Percentiles rank a stretch among this genome's conserved stretches.
These are phyloP conservation scores for Pogonocichla stellata DNA, from an alignment of 2,113 vertebrate species.

Conservation along the genomic window DNA sequence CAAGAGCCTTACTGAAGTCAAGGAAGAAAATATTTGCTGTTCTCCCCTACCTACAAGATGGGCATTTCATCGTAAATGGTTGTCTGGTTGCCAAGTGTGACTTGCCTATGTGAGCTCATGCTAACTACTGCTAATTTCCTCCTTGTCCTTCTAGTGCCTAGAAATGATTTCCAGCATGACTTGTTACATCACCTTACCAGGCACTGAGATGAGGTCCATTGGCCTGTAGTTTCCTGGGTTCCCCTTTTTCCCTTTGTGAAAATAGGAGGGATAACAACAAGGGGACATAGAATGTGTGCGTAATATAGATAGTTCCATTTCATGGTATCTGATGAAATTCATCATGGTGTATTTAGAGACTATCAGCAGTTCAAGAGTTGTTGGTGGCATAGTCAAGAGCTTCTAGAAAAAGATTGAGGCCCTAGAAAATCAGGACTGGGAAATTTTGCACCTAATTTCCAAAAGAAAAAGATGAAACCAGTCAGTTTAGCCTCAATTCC, in stretches of 20 bases:
- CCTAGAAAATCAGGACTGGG: not conserved
- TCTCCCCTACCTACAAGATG: not conserved
- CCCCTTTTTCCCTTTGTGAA: not conserved
- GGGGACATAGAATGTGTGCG: not conserved
- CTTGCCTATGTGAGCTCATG: not conserved
- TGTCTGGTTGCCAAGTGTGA: not conserved
- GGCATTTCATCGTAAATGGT: not conserved
- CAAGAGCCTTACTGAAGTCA: not conserved
- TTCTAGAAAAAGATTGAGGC: not conserved
- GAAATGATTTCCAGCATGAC: not conserved
- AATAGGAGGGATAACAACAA: not conserved
- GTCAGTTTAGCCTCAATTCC: not conserved
- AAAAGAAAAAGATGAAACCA: not conserved
- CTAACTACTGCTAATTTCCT: not conserved
- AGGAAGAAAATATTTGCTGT: not conserved
- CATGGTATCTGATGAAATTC: not conserved
- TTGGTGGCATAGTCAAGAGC: not conserved
- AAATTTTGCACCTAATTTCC: not conserved
- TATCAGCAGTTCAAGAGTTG: not conserved
- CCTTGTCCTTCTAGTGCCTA: not conserved
- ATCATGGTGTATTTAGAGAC: not conserved
- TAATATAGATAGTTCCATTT: not conserved
- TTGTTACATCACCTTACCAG: not conserved
- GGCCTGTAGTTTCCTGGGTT: not conserved
- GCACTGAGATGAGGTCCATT: rapidly evolving